Base-by-base conservation (phyloP, 2,888 invertebrate genomes). In the Drosophila flavopinicola region DNA sequence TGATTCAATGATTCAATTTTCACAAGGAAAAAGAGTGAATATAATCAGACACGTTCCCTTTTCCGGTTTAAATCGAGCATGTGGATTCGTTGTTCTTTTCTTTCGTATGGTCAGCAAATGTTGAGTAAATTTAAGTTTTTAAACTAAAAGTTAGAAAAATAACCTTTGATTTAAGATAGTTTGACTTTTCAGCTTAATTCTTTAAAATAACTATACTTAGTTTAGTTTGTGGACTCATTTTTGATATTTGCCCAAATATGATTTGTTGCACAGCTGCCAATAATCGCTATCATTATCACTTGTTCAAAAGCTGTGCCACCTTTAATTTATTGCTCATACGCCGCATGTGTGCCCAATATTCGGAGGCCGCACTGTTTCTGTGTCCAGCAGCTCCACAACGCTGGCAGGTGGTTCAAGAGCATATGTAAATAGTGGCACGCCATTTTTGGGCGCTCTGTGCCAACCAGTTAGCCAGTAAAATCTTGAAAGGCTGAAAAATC, bases 351-450 rank as follows among this genome's bases (percentile, higher is more conserved):
- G 39, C 42, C 27, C 58, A 74, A 74, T 77, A 71, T 71, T 71
- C 6, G 42, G 13, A 10, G 6, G 24, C 57, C 13, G 3, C 39
- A 71, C 63, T 76, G 75, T 75, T 45, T 6, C 4, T 5, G 37
- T 13, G 39, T 20, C 10, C 39, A 33, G 49, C 52, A 30, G 51
- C 35, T 48, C 60, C 51, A 44, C 52, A 32, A 39, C 38, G 32
- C 44, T 61, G 65, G 45, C 60, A 63, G 57, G 60, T 66, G 73
- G 59, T 79, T 76, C 75, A 80, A 65, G 76, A 83, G 74, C 80
- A 83, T 80, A 82, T 80, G 83, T 80, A 80, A 83, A 83, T 82
- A 79, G 74, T 67, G 70, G 82, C 82, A 82, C 80, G 82, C 79
- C 75, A 80, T 76, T 76, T 64, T 59, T 66, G 53, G 63, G 47